phyloP scores from a whole-genome alignment of 2,113 vertebrate genomes.

The Gnathonemus echidnorhynchus region DNA sequence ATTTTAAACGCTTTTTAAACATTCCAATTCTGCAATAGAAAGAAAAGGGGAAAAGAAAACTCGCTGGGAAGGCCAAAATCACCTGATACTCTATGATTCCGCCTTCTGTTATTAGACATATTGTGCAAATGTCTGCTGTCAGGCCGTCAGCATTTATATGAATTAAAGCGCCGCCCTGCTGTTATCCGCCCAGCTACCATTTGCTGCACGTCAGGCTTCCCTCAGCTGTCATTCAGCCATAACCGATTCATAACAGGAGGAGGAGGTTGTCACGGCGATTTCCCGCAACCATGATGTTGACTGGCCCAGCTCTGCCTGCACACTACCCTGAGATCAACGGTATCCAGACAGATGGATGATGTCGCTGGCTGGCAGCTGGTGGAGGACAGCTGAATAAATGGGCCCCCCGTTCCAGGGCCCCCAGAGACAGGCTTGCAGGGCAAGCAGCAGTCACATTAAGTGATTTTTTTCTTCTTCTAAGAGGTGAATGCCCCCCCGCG shows the following conservation, averaged over 20 bases:
- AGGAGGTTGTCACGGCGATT: background rate
- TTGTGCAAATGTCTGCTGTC: background rate
- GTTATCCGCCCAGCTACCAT: background rate
- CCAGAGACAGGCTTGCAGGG: background rate
- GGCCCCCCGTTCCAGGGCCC: background rate
- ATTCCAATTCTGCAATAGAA: background rate
- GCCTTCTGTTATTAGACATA: background rate
- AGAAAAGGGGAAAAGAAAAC: background rate
- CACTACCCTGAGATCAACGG: background rate
- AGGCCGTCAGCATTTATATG: background rate
- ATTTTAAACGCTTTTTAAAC: background rate
- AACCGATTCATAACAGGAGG: conserved; percentile 4
- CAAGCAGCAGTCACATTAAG: background rate
- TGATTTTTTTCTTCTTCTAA: too few relatives aligned
- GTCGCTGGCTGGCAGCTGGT: background rate
- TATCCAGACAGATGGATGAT: conserved; percentile 7
- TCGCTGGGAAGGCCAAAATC: background rate
- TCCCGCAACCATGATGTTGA: background rate
- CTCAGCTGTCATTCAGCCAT: background rate
- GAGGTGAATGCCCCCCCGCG: background rate
- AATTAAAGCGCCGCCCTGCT: background rate
- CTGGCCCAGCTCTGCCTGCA: background rate
- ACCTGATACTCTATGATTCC: background rate
- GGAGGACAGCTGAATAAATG: conserved; percentile 16
- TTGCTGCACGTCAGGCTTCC: background rate